A percentile compares a stretch with the other conserved stretches of the same genome.
These are phyloP conservation scores for Dusona sp. DNA, from an alignment of 2,888 invertebrate genomes.

Conservation along the genomic window DNA sequence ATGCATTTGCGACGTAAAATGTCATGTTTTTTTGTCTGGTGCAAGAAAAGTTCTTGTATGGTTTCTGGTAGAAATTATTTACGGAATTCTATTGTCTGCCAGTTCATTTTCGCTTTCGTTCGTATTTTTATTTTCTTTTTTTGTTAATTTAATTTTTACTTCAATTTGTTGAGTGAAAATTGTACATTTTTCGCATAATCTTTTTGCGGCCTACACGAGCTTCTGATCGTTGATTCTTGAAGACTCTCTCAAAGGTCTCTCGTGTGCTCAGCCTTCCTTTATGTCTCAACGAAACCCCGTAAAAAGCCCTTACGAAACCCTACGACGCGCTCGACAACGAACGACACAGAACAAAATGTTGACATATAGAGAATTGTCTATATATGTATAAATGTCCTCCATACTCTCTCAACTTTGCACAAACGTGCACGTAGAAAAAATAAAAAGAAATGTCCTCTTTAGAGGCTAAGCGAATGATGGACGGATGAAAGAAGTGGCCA, in stretches of 20 bases:
- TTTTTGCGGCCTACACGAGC: not conserved
- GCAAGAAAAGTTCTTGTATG: not conserved
- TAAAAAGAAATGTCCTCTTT: slow-evolving; percentile 75
- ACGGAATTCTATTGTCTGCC: no score
- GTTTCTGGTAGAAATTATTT: no score
- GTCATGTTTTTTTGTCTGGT: not conserved
- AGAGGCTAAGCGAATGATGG: slow-evolving; percentile 80
- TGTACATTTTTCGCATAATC: not conserved
- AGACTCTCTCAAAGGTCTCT: slow-evolving; percentile 23
- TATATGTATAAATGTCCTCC: slow-evolving; percentile 12
- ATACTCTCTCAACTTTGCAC: slow-evolving; percentile 22
- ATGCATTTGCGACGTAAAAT: not conserved
- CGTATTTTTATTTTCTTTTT: no score
- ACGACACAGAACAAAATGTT: slow-evolving; percentile 43
- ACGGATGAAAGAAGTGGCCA: slow-evolving; percentile 85
- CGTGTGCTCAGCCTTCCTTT: slow-evolving; percentile 38
- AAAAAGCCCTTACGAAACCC: slow-evolving; percentile 39
- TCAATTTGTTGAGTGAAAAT: not conserved
- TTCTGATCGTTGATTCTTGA: slow-evolving; percentile 18
- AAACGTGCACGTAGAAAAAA: slow-evolving; percentile 18
- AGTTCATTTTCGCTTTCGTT: no score
- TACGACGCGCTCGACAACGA: slow-evolving; percentile 32
- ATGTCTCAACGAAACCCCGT: slow-evolving; percentile 34
- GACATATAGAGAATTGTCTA: slow-evolving; percentile 2
- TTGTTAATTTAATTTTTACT: no score